phyloP scores from a whole-genome alignment of 2,113 vertebrate species.

The Cyanoliseus patagonus region DNA sequence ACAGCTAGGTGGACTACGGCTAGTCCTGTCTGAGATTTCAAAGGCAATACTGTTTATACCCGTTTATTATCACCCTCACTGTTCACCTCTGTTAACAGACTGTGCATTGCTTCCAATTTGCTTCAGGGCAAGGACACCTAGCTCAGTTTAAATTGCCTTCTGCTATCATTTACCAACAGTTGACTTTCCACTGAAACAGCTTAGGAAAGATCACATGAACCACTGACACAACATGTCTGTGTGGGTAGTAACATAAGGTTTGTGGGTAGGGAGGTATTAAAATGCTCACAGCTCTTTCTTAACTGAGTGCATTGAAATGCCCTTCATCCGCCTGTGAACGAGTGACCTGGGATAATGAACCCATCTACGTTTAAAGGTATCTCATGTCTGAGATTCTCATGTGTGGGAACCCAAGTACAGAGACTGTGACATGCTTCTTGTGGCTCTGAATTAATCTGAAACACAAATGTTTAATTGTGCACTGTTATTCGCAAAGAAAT shows the following conservation, averaged over 20 bases:
- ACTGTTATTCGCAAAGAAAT: neutral
- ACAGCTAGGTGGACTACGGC: neutral
- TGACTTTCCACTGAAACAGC: neutral
- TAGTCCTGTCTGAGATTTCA: neutral
- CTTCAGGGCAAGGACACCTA: neutral
- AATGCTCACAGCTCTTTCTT: neutral
- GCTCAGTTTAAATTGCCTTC: neutral
- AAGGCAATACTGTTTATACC: neutral
- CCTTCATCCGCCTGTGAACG: neutral
- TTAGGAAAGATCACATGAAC: neutral
- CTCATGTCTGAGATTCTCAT: neutral
- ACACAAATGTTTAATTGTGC: neutral
- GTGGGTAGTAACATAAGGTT: constrained; percentile 35
- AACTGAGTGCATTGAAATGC: neutral
- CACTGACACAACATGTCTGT: neutral
- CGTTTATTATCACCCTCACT: neutral
- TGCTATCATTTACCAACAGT: neutral
- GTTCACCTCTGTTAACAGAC: neutral
- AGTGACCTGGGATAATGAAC: neutral
- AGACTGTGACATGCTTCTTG: neutral
- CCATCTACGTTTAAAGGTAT: neutral
- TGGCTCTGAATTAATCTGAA: neutral
- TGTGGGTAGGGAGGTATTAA: constrained; percentile 39
- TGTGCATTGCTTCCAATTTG: rapidly evolving
- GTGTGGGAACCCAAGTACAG: neutral